Evolutionary conservation across 2,113 vertebrate species (phyloP).

Genomic region (Chauna torquata): DNA sequence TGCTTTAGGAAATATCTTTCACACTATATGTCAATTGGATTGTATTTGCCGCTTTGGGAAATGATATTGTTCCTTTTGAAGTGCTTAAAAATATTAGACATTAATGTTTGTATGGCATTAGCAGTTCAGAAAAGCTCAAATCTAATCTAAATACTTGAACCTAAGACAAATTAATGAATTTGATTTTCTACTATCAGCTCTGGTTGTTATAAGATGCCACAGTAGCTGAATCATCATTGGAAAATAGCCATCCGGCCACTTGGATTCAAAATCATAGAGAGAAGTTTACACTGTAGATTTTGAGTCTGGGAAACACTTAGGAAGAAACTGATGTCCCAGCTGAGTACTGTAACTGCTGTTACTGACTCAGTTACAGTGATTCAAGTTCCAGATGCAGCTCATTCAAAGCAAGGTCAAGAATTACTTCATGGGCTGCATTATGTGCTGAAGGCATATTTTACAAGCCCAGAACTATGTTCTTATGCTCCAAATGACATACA

Average conservation of each 20-base stretch:
- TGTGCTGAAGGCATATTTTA: not conserved
- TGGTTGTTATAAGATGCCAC: not conserved
- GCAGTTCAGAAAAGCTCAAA: not conserved
- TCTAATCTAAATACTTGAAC: not conserved
- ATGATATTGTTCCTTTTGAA: not conserved
- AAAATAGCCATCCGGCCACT: not conserved
- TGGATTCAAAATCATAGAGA: not conserved
- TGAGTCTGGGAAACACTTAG: not conserved
- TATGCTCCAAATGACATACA: not conserved
- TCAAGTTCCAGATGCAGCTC: not conserved
- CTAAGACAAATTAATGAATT: not conserved
- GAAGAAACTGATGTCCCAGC: not conserved
- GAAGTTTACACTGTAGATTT: not conserved
- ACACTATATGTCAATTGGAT: not conserved
- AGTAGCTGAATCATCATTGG: not conserved
- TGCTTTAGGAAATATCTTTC: not conserved
- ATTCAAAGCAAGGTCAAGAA: not conserved
- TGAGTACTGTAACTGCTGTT: not conserved
- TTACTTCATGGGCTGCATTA: not conserved
- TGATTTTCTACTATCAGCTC: not conserved
- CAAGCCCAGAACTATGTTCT: not conserved
- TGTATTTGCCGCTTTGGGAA: not conserved
- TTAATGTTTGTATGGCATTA: not conserved
- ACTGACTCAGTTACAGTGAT: not conserved
- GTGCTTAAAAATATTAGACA: not conserved